These are phyloP conservation scores for Pseudorhiza aurosa DNA, from an alignment of 30 jellyfish, hydroid and myxozoan species.

Conservation along the genomic window DNA sequence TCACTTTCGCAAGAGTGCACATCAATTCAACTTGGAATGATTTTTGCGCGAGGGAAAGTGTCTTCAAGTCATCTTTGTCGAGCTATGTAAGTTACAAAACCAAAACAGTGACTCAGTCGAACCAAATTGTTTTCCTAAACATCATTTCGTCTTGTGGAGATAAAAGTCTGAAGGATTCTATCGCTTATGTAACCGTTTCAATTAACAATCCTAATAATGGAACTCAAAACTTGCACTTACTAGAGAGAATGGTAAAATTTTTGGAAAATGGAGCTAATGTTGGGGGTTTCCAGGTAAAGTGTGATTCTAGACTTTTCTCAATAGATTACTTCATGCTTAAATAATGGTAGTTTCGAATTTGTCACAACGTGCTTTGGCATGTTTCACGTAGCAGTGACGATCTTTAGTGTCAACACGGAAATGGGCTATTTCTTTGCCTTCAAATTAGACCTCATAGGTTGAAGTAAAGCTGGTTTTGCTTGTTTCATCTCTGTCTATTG, in stretches of 20 bases:
- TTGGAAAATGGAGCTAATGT: conserved; percentile 10
- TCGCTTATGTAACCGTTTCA: background rate
- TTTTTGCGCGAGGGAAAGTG: background rate
- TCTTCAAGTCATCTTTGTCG: background rate
- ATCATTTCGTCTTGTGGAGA: background rate
- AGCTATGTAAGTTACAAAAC: background rate
- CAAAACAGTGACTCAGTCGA: background rate
- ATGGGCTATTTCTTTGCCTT: too few species aligned
- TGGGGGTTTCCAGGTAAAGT: conserved; percentile 6
- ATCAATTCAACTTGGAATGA: conserved; percentile 3
- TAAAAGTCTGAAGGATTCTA: background rate
- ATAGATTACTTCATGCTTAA: background rate
- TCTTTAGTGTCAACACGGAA: too few species aligned
- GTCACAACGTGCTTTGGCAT: too few species aligned
- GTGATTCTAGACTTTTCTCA: background rate
- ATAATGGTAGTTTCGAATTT: too few species aligned
- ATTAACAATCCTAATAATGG: conserved; percentile 1
- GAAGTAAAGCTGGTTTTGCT: too few species aligned
- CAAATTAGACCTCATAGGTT: too few species aligned
- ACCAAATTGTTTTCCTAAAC: background rate
- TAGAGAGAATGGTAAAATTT: background rate
- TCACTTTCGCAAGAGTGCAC: background rate
- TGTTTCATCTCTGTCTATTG: too few species aligned
- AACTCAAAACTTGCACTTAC: conserved; percentile 1
- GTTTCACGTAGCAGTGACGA: too few species aligned